Conservation (phyloP, 2,113 vertebrate genomes). For the Craseonycteris thonglongyai region DNA sequence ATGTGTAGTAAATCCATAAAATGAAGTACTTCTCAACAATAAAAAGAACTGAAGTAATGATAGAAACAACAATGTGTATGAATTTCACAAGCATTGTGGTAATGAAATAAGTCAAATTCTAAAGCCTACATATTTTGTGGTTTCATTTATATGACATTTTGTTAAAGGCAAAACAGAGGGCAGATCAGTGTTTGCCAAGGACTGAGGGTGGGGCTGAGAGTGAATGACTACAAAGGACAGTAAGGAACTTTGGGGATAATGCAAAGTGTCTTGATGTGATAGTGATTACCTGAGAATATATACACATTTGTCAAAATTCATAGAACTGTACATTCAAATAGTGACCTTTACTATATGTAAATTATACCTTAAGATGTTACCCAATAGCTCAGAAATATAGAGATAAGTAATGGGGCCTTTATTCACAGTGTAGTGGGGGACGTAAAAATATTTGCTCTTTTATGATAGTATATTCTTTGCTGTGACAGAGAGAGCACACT, state of each 20-base stretch:
- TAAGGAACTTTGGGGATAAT: background rate
- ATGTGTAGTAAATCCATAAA: background rate
- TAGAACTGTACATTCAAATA: background rate
- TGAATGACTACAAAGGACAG: background rate
- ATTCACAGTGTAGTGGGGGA: background rate
- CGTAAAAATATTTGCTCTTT: background rate
- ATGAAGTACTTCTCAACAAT: background rate
- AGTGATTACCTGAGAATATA: background rate
- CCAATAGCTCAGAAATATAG: background rate
- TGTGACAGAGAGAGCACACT: background rate
- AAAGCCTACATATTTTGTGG: background rate
- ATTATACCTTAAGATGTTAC: background rate
- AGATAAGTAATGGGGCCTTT: background rate
- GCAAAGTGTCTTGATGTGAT: background rate
- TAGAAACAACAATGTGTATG: background rate
- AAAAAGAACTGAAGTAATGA: background rate
- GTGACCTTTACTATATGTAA: background rate
- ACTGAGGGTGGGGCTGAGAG: accelerated
- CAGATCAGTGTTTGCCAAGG: background rate
- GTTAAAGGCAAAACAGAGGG: background rate
- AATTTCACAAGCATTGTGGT: background rate
- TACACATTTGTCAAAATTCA: background rate
- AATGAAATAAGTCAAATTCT: background rate
- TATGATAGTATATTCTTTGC: background rate
- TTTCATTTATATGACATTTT: background rate